A percentile compares a stretch with the other conserved stretches of the same genome.
Conservation (phyloP, 2,113 vertebrate species). For the Sceloporus undulatus region DNA sequence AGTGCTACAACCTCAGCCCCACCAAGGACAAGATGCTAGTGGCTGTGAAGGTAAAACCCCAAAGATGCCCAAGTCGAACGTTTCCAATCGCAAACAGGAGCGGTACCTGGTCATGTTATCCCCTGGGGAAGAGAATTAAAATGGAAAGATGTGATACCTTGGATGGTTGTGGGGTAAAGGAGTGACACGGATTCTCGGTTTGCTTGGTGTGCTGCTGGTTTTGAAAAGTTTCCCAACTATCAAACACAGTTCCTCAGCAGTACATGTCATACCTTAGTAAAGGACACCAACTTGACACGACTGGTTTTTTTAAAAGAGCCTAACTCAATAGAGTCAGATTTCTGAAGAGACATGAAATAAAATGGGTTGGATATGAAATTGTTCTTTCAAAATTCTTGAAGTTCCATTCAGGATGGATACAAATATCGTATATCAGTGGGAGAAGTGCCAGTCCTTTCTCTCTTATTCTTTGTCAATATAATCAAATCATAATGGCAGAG, state of each 20-base stretch:
- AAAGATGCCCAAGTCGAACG: not conserved
- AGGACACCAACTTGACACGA: not conserved
- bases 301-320: fast-evolving
- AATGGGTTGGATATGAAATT: not conserved
- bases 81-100: not conserved
- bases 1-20: conserved; percentile 98
- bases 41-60: conserved; percentile 90
- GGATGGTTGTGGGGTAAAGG: conserved; percentile 4
- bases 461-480: not conserved
- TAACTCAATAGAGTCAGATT: not conserved
- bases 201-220: not conserved
- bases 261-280: not conserved
- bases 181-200: not conserved
- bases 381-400: not conserved
- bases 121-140: conserved; percentile 65
- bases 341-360: not conserved
- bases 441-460: too few relatives aligned
- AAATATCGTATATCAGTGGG: not conserved
- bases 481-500: not conserved
- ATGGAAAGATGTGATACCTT: conserved; percentile 49
- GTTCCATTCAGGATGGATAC: not conserved
- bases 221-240: not conserved
- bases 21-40: conserved; percentile 98
- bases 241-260: not conserved
- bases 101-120: conserved; percentile 39